Base-by-base conservation (phyloP, 1,140 invertebrate genomes). In the Battus philenor region DNA sequence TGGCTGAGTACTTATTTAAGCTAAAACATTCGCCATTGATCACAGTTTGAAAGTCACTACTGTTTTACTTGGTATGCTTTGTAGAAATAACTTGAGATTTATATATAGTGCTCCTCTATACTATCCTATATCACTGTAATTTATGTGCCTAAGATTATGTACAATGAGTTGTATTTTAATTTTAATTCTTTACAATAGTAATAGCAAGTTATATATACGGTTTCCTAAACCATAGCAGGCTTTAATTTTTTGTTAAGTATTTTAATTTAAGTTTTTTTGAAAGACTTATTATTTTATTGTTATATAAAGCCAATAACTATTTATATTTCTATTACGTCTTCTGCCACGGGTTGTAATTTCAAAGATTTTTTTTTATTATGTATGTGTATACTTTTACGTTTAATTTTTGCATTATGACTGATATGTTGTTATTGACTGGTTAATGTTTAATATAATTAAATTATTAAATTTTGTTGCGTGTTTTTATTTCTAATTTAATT, bases 241-340 rank as follows among this genome's bases (percentile, higher is more conserved):
- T 79, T 79, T 82, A 79, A 81, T 81, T 70, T 63, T 59, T n/a
- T n/a, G 60, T 51, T 78, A 73, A 72, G 61, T 67, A 47, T 60
- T 57, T n/a, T n/a, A n/a, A 50, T 68, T 43, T 69, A 65, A 70
- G 65, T 48, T 58, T n/a, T n/a, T n/a, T 56, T 60, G 32, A 36
- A 17, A 41, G 13, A 33, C 9, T 34, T 38, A 16, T n/a, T 30
- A 2, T 15, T 31, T 48, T 39, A 36, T 34, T 33, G 30, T 26
- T 36, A 36, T 51, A 16, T 51, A 33, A 7, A 33, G 31, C 31
- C 17, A 32, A 16, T 3, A n/a, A n/a, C n/a, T n/a, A n/a, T n/a
- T n/a, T n/a, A n/a, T n/a, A n/a, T n/a, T n/a, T n/a, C n/a, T n/a
- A n/a, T n/a, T n/a, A n/a, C n/a, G n/a, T 15, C 24, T 41, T 27